Conservation (phyloP, 2,888 invertebrate genomes). For the Desoria tigrina region DNA sequence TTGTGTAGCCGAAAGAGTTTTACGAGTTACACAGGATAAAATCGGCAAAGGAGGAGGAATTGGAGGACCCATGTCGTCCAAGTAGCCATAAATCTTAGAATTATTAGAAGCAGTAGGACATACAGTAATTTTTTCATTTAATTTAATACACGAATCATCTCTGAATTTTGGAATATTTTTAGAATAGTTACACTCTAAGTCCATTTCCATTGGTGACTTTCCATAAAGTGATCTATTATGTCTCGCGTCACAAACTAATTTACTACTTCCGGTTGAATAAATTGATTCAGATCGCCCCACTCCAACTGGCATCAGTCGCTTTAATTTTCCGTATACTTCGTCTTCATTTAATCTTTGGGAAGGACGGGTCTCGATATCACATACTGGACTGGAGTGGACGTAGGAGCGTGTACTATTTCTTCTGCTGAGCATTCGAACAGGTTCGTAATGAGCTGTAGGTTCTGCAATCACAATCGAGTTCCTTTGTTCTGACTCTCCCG, state of each 20-base stretch:
- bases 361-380: background rate
- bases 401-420: conserved; percentile 34
- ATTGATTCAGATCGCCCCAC: conserved; percentile 15
- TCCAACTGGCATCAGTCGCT: background rate
- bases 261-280: conserved; percentile 16
- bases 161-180: conserved; percentile 11
- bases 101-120: background rate
- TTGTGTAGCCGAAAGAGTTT: conserved; percentile 16
- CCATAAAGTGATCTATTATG: conserved; percentile 17
- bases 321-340: conserved; percentile 13
- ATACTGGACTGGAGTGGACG: conserved; percentile 60
- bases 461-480: conserved; percentile 29
- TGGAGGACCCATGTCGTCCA: conserved; percentile 42
- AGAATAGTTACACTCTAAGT: background rate
- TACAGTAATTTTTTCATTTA: background rate
- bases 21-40: conserved; percentile 47
- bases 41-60: conserved; percentile 52
- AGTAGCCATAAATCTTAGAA: conserved; percentile 8
- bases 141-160: conserved; percentile 3
- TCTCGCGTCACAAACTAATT: conserved; percentile 1
- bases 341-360: conserved; percentile 5
- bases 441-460: conserved; percentile 41
- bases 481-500: conserved; percentile 24
- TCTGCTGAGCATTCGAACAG: conserved; percentile 34
- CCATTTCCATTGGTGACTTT: background rate